These are phyloP conservation scores for Clepsis dumicolana DNA, from an alignment of 2,888 invertebrate species.

Conservation along the genomic window DNA sequence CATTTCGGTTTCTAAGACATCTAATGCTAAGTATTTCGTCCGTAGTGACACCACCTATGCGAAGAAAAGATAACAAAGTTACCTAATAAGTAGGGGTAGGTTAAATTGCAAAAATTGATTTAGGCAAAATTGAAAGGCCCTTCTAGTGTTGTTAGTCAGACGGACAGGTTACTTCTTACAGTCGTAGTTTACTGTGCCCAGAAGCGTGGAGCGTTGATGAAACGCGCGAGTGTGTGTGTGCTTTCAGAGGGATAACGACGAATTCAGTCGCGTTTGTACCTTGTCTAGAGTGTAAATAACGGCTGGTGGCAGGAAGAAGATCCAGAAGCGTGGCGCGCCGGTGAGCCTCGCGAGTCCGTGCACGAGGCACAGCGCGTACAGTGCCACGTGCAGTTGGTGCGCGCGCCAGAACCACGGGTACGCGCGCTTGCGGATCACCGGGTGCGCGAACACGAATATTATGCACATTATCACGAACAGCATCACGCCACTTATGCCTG, in stretches of 20 bases:
- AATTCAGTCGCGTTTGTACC: too few species aligned
- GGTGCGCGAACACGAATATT: constrained; percentile 98
- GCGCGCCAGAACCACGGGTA: constrained; percentile 98
- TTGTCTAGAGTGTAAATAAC: constrained; percentile 96
- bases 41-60: constrained; percentile 93
- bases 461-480: constrained; percentile 96
- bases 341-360: constrained; percentile 97
- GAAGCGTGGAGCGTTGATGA: too few species aligned
- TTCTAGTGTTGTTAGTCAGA: too few species aligned
- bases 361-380: constrained; percentile 94
- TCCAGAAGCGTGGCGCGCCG: constrained; percentile 96
- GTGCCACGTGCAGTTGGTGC: constrained; percentile 94
- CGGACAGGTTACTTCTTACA: too few species aligned
- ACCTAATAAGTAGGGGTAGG: not conserved
- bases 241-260: too few species aligned
- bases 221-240: too few species aligned
- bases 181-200: too few species aligned
- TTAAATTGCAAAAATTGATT: too few species aligned
- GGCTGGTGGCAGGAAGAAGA: constrained; percentile 97
- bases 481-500: constrained; percentile 94
- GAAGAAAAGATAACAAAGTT: not conserved
- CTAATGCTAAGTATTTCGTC: constrained; percentile 96
- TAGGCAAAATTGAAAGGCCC: too few species aligned
- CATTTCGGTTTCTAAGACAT: constrained; percentile 97
- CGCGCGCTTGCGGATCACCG: constrained; percentile 95